These are phyloP conservation scores for Chitala chitala DNA, from an alignment of 2,113 vertebrate genomes.

Conservation along the genomic window DNA sequence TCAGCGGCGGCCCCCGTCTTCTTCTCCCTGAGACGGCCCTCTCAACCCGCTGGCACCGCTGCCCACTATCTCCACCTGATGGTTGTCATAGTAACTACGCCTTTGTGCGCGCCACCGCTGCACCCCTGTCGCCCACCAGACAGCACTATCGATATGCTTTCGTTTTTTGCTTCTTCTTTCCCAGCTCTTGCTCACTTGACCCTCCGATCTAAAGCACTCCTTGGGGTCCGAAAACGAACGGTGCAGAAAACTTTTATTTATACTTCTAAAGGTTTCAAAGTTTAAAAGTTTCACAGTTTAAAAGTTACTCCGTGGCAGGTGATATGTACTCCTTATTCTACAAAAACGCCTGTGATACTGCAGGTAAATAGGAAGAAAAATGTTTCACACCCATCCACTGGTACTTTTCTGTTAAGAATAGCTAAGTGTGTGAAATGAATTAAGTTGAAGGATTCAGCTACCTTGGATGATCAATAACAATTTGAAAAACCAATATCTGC, in stretches of 20 bases:
- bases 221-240: background rate
- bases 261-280: background rate
- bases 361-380: no score
- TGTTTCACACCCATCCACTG: background rate
- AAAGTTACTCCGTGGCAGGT: background rate
- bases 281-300: no score
- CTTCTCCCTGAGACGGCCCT: background rate
- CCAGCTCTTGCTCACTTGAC: background rate
- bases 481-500: background rate
- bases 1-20: no score
- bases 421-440: no score
- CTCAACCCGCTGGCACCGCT: background rate
- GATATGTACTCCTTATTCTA: no score
- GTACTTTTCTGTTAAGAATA: conserved; percentile 2
- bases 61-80: background rate
- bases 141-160: background rate
- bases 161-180: background rate
- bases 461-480: background rate
- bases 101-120: background rate
- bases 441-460: background rate
- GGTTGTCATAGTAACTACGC: conserved; percentile 21
- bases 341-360: no score
- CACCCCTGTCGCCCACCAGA: background rate
- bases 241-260: background rate
- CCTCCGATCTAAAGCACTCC: background rate